phyloP scores from a whole-genome alignment of 2,797 vertebrate species.

The Lagodon rhomboides region DNA sequence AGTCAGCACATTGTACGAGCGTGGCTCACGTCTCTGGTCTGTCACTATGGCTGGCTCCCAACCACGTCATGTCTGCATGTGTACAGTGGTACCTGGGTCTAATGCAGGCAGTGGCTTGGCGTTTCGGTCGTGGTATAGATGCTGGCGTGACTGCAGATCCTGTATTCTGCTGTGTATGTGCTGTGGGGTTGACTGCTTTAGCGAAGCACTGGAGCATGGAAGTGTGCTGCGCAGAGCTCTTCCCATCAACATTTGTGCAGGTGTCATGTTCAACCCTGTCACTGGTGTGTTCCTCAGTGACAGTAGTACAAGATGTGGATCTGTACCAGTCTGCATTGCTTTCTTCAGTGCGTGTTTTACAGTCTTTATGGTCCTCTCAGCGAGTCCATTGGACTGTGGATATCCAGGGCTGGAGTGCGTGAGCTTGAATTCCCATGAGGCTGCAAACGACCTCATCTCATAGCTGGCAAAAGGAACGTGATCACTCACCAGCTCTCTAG shows the following conservation, averaged over 20 bases:
- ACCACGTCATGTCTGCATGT: not conserved
- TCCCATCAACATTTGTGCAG: conserved; percentile 52
- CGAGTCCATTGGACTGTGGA: conserved; percentile 16
- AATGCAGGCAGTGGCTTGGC: not conserved
- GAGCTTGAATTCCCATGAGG: conserved; percentile 27
- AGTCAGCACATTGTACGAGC: not conserved
- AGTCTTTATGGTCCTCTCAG: conserved; percentile 30
- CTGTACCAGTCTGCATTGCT: not conserved
- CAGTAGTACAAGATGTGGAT: conserved; percentile 18
- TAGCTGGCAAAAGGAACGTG: conserved; percentile 38
- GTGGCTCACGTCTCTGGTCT: not conserved
- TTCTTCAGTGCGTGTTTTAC: conserved; percentile 38
- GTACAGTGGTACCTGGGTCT: not conserved
- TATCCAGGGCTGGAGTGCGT: conserved; percentile 29
- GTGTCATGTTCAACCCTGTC: conserved; percentile 29
- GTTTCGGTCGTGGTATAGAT: fast-evolving
- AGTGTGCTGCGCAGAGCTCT: conserved; percentile 9
- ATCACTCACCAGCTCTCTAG: conserved; percentile 27
- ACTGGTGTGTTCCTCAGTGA: conserved; percentile 49
- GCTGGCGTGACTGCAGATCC: not conserved
- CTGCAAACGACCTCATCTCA: conserved; percentile 37
- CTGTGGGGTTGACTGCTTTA: not conserved
- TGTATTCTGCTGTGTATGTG: not conserved
- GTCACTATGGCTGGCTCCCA: not conserved
- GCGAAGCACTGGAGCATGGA: not conserved